Conservation (phyloP, 1,140 invertebrate genomes). For the Neomicropteryx cornuta region DNA sequence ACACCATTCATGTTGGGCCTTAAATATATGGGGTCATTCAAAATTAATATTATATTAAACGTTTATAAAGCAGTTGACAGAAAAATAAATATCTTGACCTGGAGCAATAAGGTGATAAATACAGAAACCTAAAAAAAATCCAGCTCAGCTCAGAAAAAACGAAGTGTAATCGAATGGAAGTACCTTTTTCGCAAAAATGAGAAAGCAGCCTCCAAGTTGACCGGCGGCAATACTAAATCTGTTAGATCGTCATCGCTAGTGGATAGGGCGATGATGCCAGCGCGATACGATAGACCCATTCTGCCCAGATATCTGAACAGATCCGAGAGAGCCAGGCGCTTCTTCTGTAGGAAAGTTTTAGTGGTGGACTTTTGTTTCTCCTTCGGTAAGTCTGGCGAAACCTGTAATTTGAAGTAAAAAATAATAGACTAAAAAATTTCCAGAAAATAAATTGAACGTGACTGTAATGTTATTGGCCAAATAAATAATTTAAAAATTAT, state of each 20-base stretch:
- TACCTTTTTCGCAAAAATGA: conserved; percentile 37
- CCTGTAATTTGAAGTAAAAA: conserved; percentile 25
- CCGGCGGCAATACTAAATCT: conserved; percentile 43
- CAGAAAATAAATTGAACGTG: too few species aligned
- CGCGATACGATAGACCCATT: conserved; percentile 70
- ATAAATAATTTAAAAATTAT: too few species aligned
- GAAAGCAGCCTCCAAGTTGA: conserved; percentile 45
- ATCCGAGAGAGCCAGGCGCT: conserved; percentile 71
- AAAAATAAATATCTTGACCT: conserved; percentile 3
- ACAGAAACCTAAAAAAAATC: conserved; percentile 3
- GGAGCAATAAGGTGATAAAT: neutral
- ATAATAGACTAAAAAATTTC: too few species aligned
- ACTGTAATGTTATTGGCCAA: too few species aligned
- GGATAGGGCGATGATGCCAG: conserved; percentile 48
- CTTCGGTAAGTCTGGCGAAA: conserved; percentile 50
- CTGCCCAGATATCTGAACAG: conserved; percentile 66
- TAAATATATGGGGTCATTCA: too few species aligned
- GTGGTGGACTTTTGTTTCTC: conserved; percentile 70
- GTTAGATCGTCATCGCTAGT: conserved; percentile 26
- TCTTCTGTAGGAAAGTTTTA: conserved; percentile 72
- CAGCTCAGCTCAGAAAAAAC: neutral
- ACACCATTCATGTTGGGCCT: too few species aligned
- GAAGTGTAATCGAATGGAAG: conserved; percentile 8
- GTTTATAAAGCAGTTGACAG: neutral
- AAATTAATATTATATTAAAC: too few species aligned